phyloP scores from a whole-genome alignment of 2,113 vertebrate genomes.

The Mesitornis unicolor region DNA sequence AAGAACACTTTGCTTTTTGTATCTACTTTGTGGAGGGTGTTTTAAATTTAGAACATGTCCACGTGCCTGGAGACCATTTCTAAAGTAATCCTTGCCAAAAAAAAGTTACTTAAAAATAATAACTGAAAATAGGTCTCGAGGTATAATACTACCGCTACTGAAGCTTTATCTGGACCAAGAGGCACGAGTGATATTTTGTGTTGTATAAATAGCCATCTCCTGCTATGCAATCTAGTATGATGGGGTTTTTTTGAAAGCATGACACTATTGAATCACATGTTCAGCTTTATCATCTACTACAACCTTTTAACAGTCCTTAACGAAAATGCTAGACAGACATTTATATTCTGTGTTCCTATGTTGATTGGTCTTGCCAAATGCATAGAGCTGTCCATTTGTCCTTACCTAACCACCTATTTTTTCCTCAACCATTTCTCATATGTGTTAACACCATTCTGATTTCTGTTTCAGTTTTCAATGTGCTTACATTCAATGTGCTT shows the following conservation, averaged over 20 bases:
- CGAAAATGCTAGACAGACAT: not conserved
- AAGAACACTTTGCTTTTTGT: not conserved
- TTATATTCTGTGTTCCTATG: not conserved
- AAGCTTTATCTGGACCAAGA: not conserved
- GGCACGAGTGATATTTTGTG: not conserved
- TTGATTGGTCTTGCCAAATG: not conserved
- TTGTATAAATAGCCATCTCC: not conserved
- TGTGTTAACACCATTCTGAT: not conserved
- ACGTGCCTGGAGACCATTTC: not conserved
- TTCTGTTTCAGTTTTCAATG: not conserved
- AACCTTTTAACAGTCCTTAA: not conserved
- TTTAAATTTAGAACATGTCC: not conserved
- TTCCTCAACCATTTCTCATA: not conserved
- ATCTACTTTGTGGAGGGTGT: not conserved
- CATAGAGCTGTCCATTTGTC: not conserved
- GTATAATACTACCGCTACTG: not conserved
- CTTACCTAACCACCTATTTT: not conserved
- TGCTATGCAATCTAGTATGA: not conserved
- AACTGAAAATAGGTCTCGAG: not conserved
- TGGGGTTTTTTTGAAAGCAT: not conserved
- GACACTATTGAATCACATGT: not conserved
- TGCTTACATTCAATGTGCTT: not conserved
- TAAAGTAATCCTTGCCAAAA: not conserved
- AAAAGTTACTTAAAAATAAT: not conserved
- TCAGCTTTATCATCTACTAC: not conserved